Percentiles rank a stretch among this genome's conserved stretches.
These are phyloP conservation scores for Drosophila suboccidentalis DNA, from an alignment of 2,888 invertebrate species.

Conservation along the genomic window DNA sequence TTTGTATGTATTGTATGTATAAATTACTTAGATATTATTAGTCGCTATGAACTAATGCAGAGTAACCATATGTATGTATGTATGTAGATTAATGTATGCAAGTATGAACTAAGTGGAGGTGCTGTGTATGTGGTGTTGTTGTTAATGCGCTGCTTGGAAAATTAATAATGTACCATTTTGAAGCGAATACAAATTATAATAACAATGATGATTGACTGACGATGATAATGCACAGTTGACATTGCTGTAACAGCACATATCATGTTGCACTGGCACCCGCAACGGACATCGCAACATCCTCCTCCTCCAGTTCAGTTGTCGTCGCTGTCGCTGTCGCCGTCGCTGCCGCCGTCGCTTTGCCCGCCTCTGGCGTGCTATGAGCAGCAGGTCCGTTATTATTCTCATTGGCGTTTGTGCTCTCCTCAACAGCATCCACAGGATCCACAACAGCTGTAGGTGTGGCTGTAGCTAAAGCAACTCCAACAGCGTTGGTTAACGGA, in stretches of 20 bases:
- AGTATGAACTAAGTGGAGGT: conserved; percentile 9
- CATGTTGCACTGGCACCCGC: conserved; percentile 72
- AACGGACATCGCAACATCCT: conserved; percentile 44
- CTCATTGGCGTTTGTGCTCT: conserved; percentile 54
- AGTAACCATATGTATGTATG: conserved; percentile 45
- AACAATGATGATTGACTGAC: conserved; percentile 68
- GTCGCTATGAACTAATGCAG: conserved; percentile 72
- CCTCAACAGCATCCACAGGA: conserved; percentile 30
- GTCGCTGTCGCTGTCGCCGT: conserved; percentile 26
- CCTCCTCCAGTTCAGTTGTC: conserved; percentile 49
- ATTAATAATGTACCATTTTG: conserved; percentile 39
- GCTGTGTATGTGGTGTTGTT: conserved; percentile 26
- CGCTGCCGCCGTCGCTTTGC: conserved; percentile 27
- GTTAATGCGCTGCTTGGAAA: conserved; percentile 37
- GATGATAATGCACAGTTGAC: conserved; percentile 33
- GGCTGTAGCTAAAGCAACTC: conserved; percentile 12
- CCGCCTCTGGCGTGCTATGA: conserved; percentile 41
- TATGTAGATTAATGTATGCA: conserved; percentile 32
- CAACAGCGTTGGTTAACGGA: conserved; percentile 34
- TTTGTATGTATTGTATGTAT: conserved; percentile 53
- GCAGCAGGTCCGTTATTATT: conserved; percentile 78
- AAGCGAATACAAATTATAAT: conserved; percentile 59
- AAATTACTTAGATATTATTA: conserved; percentile 79
- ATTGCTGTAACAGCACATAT: conserved; percentile 59
- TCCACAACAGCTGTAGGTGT: conserved; percentile 2